Percentiles rank a stretch among this genome's conserved stretches.
Evolutionary conservation across 2,113 vertebrate species (phyloP).

Genomic region (Cyphomyrus discorhynchus): DNA sequence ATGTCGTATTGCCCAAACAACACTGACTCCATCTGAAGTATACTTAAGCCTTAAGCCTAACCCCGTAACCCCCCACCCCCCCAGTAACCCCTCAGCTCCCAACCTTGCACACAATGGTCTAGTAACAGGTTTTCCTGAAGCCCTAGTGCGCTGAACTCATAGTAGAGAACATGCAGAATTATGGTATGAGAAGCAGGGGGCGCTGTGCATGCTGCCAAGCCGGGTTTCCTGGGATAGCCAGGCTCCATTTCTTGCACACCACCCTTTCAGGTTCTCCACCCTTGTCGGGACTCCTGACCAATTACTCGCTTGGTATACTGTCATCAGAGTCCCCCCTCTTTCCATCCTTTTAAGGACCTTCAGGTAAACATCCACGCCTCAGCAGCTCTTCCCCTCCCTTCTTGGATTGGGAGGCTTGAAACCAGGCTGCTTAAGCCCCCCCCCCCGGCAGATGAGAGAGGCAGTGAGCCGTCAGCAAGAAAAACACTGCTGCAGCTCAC

Average conservation of each 20-base stretch:
- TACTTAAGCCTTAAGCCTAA: neutral
- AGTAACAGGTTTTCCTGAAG: neutral
- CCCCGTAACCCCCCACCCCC: too few relatives aligned
- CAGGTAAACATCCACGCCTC: neutral
- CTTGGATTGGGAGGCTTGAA: neutral
- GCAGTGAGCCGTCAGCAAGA: too few relatives aligned
- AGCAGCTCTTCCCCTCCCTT: neutral
- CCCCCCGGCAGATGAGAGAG: neutral
- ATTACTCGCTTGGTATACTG: too few relatives aligned
- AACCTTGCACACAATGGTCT: neutral
- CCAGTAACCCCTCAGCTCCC: neutral
- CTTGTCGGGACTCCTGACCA: too few relatives aligned
- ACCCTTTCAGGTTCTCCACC: too few relatives aligned
- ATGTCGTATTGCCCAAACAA: too few relatives aligned
- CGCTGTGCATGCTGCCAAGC: neutral
- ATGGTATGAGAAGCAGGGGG: neutral
- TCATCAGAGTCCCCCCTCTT: neutral
- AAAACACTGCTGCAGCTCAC: neutral
- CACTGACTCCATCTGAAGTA: neutral
- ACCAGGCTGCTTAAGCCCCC: too few relatives aligned
- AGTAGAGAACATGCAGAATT: neutral
- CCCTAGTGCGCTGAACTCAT: neutral
- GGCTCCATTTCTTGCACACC: too few relatives aligned
- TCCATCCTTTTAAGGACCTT: neutral
- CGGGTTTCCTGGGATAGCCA: neutral